Evolutionary conservation across 2,113 vertebrate species (phyloP).

Genomic region (Gulo gulo): DNA sequence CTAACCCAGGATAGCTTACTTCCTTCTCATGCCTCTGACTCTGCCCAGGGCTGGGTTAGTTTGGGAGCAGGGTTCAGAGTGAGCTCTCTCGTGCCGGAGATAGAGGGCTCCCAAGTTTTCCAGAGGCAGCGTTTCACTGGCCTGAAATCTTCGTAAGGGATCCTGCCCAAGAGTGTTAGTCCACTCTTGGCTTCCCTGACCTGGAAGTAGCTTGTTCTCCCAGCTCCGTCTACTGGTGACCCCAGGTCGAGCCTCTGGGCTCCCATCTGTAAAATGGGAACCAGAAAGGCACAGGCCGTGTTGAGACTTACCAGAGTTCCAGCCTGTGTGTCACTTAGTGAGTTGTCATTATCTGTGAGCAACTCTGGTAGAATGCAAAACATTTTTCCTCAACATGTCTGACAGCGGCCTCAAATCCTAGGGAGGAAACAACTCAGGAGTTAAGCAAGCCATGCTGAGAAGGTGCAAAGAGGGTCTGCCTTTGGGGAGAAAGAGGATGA

Average conservation of each 20-base stretch:
- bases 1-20: not conserved
- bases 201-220: not conserved
- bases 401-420: not conserved
- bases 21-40: not conserved
- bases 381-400: not conserved
- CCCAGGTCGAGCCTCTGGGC: not conserved
- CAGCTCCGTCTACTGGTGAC: not conserved
- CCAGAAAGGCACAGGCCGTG: not conserved
- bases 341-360: not conserved
- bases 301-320: not conserved
- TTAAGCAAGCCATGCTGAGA: not conserved
- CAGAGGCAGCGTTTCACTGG: not conserved
- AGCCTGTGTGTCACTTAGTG: not conserved
- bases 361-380: not conserved
- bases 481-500: not conserved
- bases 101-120: not conserved
- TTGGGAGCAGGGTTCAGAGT: conserved; percentile 2
- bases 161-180: not conserved
- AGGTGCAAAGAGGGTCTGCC: too few species aligned
- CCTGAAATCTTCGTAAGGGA: not conserved
- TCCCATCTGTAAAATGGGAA: not conserved
- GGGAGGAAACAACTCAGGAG: not conserved
- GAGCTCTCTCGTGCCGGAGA: not conserved
- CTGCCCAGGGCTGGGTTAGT: not conserved
- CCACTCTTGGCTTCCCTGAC: not conserved